Evolutionary conservation across 1,140 invertebrate genomes (phyloP), one percentile per base, ranked within the genome.

Genomic region (Lucilia sericata): DNA sequence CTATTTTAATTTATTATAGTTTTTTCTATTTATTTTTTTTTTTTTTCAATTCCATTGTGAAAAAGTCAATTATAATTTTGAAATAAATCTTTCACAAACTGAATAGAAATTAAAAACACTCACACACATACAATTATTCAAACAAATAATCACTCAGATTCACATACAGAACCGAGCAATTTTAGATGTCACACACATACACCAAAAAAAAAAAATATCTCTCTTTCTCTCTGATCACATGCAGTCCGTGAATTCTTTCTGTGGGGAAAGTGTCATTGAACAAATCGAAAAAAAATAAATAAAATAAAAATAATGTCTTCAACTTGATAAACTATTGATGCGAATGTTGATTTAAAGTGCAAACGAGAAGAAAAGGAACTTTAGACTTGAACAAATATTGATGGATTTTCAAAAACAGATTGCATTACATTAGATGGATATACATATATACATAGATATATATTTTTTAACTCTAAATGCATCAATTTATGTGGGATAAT

Each of bases 81-180:
- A 70, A 25, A 65, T n/a, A 65, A 65, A 25, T 70, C n/a, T 70
- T 70, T 70, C 65, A 70, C n/a, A 70, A 70, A 70, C 21, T 70
- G 5, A 21, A 9, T 70, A 25, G 10, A 60, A 60, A 60, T 60
- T n/a, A 60, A 8, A 70, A 21, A 25, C 21, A 70, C 65, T 10
- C 65, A 12, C 19, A 70, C 19, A 25, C 65, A 21, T 25, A 10
- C 65, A 70, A 21, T 60, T n/a, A 60, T 60, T n/a, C 17, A n/a
- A n/a, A 17, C 55, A 60, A 17, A 60, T n/a, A 70, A 19, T 21
- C 60, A 70, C 60, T 17, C 60, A 70, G 17, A 70, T 17, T 17
- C 60, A 70, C 60, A 70, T n/a, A 10, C 19, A 70, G n/a, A 21
- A n/a, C 65, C 21, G n/a, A 21, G 17, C 65, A 70, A 5, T 21